These are phyloP conservation scores for Pogonophryne albipinna DNA, from an alignment of 2,797 vertebrate species.

Conservation along the genomic window DNA sequence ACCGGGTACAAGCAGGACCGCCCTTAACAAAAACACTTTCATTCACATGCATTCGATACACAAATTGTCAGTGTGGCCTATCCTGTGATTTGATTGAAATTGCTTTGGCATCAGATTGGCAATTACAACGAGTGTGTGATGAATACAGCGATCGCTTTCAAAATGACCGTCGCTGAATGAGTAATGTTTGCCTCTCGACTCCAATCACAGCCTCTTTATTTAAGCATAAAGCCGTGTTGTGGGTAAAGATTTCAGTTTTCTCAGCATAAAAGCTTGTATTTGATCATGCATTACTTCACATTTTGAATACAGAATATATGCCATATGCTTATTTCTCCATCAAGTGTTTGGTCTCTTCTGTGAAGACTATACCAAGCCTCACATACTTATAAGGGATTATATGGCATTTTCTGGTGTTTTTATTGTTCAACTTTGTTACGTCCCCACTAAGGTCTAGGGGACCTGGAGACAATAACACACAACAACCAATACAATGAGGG, in stretches of 20 bases:
- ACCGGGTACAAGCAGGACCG: conserved; percentile 32
- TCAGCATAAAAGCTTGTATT: not conserved
- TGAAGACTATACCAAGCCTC: not conserved
- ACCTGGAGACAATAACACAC: too few relatives aligned
- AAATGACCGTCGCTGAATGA: conserved; percentile 65
- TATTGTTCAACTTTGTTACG: too few relatives aligned
- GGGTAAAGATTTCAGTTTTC: conserved; percentile 21
- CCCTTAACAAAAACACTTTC: conserved; percentile 39
- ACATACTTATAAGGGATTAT: not conserved
- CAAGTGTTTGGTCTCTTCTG: not conserved
- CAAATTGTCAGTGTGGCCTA: conserved; percentile 46
- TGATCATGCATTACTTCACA: not conserved
- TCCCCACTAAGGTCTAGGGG: too few relatives aligned
- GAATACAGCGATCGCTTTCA: conserved; percentile 74
- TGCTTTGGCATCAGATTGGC: conserved; percentile 60
- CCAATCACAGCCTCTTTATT: conserved; percentile 44
- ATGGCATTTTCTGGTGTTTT: not conserved
- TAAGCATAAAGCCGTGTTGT: conserved; percentile 21
- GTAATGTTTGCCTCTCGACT: conserved; percentile 63
- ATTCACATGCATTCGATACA: conserved; percentile 25
- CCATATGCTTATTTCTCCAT: not conserved
- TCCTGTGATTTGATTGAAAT: conserved; percentile 71
- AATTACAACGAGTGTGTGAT: conserved; percentile 75
- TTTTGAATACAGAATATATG: not conserved
- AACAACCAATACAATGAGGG: too few relatives aligned